Percentiles rank a stretch among this genome's conserved stretches.
Conservation (phyloP, 2,888 invertebrate species). For the Stegana nigrithorax region DNA sequence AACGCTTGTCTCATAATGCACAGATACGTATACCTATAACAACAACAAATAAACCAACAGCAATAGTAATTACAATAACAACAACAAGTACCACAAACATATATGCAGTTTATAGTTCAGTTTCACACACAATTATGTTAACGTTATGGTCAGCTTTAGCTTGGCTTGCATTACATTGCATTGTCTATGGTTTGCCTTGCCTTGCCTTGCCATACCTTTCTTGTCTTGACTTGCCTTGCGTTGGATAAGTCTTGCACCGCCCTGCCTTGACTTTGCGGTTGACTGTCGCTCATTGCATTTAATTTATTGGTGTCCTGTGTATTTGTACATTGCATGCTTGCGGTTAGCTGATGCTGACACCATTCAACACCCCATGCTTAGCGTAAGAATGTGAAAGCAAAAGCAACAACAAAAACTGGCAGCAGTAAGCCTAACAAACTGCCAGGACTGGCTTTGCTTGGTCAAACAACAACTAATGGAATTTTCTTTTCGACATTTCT, state of each 20-base stretch:
- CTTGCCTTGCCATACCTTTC: no score
- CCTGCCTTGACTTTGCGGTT: slow-evolving; percentile 10
- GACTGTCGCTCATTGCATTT: slow-evolving; percentile 12
- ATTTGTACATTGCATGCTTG: background rate
- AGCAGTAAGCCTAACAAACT: no score
- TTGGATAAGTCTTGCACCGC: background rate
- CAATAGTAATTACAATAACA: background rate
- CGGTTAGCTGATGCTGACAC: background rate
- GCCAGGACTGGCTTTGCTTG: no score
- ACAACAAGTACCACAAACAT: background rate
- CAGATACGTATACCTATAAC: background rate
- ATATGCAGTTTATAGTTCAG: background rate
- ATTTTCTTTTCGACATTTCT: slow-evolving; percentile 12
- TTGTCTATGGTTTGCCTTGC: background rate
- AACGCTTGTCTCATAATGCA: background rate
- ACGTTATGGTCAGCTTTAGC: background rate
- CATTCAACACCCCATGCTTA: no score
- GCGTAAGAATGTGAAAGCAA: no score
- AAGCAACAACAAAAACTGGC: no score
- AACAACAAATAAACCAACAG: background rate
- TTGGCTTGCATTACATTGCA: background rate
- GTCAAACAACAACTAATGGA: background rate
- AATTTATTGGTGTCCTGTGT: slow-evolving; percentile 16
- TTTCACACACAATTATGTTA: background rate
- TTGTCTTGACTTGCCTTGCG: background rate